phyloP scores from a whole-genome alignment of 1,140 invertebrate species.

The Orussus abietinus region DNA sequence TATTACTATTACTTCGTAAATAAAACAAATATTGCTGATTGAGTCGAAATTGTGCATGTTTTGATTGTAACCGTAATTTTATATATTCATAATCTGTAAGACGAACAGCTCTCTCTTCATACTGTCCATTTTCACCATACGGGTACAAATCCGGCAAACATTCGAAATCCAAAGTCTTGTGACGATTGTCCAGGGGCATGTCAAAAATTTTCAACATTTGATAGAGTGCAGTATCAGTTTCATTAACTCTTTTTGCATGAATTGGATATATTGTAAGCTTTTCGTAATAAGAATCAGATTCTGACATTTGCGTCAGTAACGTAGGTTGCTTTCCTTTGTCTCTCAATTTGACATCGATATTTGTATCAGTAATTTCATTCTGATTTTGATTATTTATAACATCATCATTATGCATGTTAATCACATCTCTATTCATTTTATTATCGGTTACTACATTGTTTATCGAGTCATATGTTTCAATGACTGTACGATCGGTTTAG shows the following conservation, averaged over 20 bases:
- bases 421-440: not conserved
- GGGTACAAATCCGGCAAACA: constrained; percentile 21
- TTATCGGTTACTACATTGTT: too few relatives aligned
- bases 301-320: constrained; percentile 22
- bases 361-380: too few relatives aligned
- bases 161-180: constrained; percentile 8
- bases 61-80: constrained; percentile 13
- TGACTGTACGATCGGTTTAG: too few relatives aligned
- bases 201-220: constrained; percentile 24
- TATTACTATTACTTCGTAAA: constrained; percentile 12
- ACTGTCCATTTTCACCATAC: constrained; percentile 9
- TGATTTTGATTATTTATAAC: constrained; percentile 5
- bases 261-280: constrained; percentile 33
- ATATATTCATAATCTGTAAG: constrained; percentile 6
- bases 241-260: constrained; percentile 28
- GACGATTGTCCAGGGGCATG: not conserved
- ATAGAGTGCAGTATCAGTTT: constrained; percentile 25
- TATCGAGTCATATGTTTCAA: too few relatives aligned
- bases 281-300: constrained; percentile 26
- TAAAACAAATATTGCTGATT: constrained; percentile 16
- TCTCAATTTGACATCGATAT: too few relatives aligned
- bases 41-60: constrained; percentile 12
- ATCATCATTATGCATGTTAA: constrained; percentile 6
- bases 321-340: constrained; percentile 4
- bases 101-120: not conserved